Base-by-base conservation (phyloP, 2,797 vertebrate species). In the Acanthornis magna region DNA sequence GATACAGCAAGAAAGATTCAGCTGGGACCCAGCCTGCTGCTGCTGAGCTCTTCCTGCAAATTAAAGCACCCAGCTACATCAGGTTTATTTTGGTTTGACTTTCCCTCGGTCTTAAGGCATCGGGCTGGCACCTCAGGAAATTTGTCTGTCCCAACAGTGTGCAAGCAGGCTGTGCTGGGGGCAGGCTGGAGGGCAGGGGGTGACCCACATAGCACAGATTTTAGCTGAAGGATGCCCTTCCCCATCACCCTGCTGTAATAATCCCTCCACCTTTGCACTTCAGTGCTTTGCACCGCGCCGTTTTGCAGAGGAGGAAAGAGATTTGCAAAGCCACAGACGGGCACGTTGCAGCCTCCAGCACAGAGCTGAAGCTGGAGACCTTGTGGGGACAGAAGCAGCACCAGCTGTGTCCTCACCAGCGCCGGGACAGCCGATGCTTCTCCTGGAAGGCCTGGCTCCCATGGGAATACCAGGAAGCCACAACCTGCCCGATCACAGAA, bases 1-100 rank as follows among this genome's bases (percentile, higher is more conserved):
- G 53, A 54, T 76, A 57, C 63, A 74, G 42, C 66, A 91, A 82
- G 77, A 87, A 88, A 92, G 27, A 87, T 65, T 93, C 80, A 84
- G 34, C 77, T 73, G 74, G 51, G 55, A 76, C 60, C 25, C 43
- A 94, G 68, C 30, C 57, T 85, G 71, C 74, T 79, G 57, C 81
- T 82, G 57, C 78, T 67, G 2, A 0, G 30, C 23, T 73, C 27
- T 54, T 89, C 75, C 87, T 85, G 78, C 38, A 89, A 76, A 74
- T 50, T 54, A 81, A 77, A 93, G 51, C 74, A 66, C 29, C 18
- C 48, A 40, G 36, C 42, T 76, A 38, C 45, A 38, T 34, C 10
- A 1, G 26, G 27, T 78, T 91, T 80, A 16, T 80, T 84, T 86
- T 36, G 15, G 7, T 81, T 91, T 80, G 57, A 16, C 45, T 77